A percentile compares a stretch with the other conserved stretches of the same genome.
These are phyloP conservation scores for Oryzias dopingdopingensis DNA, from an alignment of 2,797 vertebrate species.

Conservation along the genomic window DNA sequence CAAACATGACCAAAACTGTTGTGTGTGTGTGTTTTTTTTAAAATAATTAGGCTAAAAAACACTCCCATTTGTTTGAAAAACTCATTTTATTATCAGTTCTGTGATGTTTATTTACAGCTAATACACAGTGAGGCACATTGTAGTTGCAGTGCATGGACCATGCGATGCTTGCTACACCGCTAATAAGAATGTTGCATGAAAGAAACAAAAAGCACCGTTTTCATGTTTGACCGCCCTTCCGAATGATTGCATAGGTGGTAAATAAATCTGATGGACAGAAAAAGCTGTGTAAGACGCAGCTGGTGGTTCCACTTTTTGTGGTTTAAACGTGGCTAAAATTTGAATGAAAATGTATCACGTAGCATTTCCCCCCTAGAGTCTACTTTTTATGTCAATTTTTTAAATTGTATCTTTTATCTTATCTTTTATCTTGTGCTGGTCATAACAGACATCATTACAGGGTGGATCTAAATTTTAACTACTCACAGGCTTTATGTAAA, in stretches of 20 bases:
- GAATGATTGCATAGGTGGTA: constrained; percentile 71
- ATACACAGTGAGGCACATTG: constrained; percentile 70
- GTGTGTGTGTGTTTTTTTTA: too few relatives aligned
- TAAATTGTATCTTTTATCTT: neutral
- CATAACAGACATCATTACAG: constrained; percentile 52
- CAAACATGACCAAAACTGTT: too few relatives aligned
- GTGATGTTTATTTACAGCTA: constrained; percentile 61
- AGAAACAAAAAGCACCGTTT: constrained; percentile 46
- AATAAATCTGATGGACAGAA: constrained; percentile 33
- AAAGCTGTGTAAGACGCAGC: constrained; percentile 56
- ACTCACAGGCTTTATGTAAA: constrained; percentile 37
- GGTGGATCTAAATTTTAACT: constrained; percentile 22
- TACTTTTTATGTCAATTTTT: constrained; percentile 10
- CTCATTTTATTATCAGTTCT: constrained; percentile 65
- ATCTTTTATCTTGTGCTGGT: constrained; percentile 52
- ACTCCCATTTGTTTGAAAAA: constrained; percentile 54
- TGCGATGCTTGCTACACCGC: constrained; percentile 40
- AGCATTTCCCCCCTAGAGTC: constrained; percentile 5
- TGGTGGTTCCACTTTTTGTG: constrained; percentile 51
- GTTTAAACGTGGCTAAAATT: constrained; percentile 43
- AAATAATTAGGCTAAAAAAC: constrained; percentile 5
- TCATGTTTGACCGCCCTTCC: constrained; percentile 33
- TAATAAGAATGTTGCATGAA: constrained; percentile 22
- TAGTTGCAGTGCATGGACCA: constrained; percentile 49
- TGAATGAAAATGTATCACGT: constrained; percentile 12